Evolutionary conservation across 2,113 vertebrate genomes (phyloP).

Genomic region (Stegostoma tigrinum): DNA sequence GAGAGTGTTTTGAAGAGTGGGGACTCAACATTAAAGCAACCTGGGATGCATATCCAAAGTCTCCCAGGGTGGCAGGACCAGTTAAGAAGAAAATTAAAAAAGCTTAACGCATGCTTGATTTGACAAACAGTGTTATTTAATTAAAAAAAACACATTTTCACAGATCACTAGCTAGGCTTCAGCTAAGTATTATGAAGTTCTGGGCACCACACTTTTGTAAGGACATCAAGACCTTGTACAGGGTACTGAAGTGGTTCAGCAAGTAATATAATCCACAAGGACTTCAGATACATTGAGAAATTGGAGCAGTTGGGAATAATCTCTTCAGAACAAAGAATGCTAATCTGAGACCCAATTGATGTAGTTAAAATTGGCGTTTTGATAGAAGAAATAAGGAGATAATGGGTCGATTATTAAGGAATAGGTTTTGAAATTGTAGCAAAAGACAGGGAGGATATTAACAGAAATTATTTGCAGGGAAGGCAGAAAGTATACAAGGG

Average conservation of each 20-base stretch:
- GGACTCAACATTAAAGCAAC: not conserved
- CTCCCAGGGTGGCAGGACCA: not conserved
- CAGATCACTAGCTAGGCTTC: not conserved
- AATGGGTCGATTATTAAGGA: not conserved
- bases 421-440: not conserved
- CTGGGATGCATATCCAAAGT: not conserved
- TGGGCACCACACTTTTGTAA: not conserved
- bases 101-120: not conserved
- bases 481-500: no score
- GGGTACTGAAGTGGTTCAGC: not conserved
- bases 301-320: not conserved
- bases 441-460: not conserved
- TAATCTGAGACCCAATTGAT: not conserved
- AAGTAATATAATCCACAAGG: not conserved
- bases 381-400: not conserved
- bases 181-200: not conserved
- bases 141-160: not conserved
- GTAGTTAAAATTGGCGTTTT: not conserved
- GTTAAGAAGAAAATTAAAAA: not conserved
- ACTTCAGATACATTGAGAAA: not conserved
- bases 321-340: not conserved
- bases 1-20: not conserved
- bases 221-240: not conserved
- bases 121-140: not conserved
- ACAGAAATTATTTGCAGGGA: not conserved